A percentile compares a stretch with the other conserved stretches of the same genome.
phyloP scores from a whole-genome alignment of 2,797 vertebrate genomes.

The Myotis findleyi region DNA sequence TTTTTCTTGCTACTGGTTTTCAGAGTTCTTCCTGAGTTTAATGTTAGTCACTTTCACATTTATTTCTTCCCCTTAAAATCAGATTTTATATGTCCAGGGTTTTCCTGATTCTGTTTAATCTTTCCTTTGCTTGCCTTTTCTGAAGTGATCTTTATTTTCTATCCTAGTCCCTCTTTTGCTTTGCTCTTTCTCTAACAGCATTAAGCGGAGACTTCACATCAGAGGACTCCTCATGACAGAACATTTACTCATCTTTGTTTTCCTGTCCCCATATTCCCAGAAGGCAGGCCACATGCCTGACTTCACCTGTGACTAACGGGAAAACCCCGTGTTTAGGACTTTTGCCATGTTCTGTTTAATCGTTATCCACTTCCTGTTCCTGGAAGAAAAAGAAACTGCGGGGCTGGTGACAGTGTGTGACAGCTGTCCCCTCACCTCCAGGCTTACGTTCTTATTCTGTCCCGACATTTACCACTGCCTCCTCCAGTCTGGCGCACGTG shows the following conservation, averaged over 20 bases:
- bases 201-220: rapidly evolving
- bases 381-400: slow-evolving; percentile 59
- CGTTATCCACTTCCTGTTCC: slow-evolving; percentile 62
- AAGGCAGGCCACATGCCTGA: not conserved
- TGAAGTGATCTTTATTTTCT: not conserved
- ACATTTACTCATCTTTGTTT: not conserved
- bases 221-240: not conserved
- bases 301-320: slow-evolving; percentile 66
- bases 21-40: not conserved
- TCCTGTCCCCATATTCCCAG: slow-evolving; percentile 4
- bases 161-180: not conserved
- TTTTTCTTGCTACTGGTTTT: not conserved
- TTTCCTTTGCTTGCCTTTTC: not conserved
- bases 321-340: slow-evolving; percentile 13
- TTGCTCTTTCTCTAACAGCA: not conserved
- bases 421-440: not conserved
- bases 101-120: not conserved
- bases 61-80: not conserved
- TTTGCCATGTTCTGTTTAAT: slow-evolving; percentile 53
- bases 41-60: not conserved
- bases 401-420: not conserved
- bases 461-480: not conserved
- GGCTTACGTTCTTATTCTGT: not conserved
- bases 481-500: not conserved
- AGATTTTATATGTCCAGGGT: not conserved